Evolutionary conservation across 2,113 vertebrate species (phyloP).

Genomic region (Plecturocebus donacophilus): DNA sequence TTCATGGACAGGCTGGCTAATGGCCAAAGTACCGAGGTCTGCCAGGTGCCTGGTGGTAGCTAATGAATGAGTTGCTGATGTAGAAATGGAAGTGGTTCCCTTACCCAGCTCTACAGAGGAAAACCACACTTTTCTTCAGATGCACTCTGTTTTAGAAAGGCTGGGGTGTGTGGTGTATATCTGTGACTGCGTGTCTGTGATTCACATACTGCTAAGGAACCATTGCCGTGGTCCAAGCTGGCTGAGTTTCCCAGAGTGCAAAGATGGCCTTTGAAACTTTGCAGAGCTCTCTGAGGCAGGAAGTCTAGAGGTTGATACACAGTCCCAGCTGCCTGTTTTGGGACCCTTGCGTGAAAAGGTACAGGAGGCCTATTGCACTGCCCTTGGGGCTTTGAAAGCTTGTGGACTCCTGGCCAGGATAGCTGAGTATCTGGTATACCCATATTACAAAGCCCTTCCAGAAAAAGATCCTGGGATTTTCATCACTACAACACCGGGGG

Average conservation of each 20-base stretch:
- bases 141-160: background rate
- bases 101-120: background rate
- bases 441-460: constrained; percentile 59
- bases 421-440: constrained; percentile 42
- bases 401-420: constrained; percentile 60
- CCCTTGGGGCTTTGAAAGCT: constrained; percentile 39
- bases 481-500: background rate
- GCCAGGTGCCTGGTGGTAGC: background rate
- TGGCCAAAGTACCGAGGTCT: background rate
- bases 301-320: constrained; percentile 22
- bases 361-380: background rate
- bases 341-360: constrained; percentile 49
- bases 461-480: constrained; percentile 23
- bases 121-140: constrained; percentile 18
- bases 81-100: background rate
- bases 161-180: background rate
- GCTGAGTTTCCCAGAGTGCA: background rate
- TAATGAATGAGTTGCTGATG: background rate
- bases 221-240: background rate
- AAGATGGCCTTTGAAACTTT: constrained; percentile 3
- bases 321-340: constrained; percentile 33
- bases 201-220: background rate
- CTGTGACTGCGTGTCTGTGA: background rate
- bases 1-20: background rate
- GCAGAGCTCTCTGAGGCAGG: constrained; percentile 5